A percentile compares a stretch with the other conserved stretches of the same genome.
These are phyloP conservation scores for Xiphorhynchus elegans DNA, from an alignment of 2,113 vertebrate species.

Conservation along the genomic window DNA sequence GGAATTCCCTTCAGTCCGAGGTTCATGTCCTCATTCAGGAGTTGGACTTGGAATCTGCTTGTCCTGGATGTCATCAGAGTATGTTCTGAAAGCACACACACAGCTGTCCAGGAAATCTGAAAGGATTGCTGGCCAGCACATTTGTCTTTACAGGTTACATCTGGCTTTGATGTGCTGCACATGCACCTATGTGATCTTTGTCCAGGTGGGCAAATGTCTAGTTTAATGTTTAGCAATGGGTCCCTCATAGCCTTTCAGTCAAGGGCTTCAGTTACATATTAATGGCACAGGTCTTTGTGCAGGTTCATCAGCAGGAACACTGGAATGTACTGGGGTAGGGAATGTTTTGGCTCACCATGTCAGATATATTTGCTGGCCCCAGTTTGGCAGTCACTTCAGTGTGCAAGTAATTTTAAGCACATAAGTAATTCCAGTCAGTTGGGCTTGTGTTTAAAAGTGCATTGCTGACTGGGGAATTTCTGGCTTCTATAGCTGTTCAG, in stretches of 20 bases:
- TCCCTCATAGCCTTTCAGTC: background rate
- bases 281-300: background rate
- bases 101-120: background rate
- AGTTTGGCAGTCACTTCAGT: background rate
- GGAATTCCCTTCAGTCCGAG: background rate
- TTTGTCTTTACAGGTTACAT: background rate
- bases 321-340: background rate
- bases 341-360: background rate
- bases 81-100: background rate
- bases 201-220: background rate
- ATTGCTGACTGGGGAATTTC: constrained; percentile 9
- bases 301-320: background rate
- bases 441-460: background rate
- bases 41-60: background rate
- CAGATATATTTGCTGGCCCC: background rate
- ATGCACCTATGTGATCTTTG: background rate
- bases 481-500: background rate
- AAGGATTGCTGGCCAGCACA: background rate
- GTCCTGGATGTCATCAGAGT: background rate
- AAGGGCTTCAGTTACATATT: background rate
- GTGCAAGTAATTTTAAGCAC: constrained; percentile 9
- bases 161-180: background rate
- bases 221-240: background rate
- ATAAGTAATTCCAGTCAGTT: constrained; percentile 21
- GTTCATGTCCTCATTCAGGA: background rate